phyloP scores from a whole-genome alignment of 2,113 vertebrate genomes.

The Delphinus delphis region DNA sequence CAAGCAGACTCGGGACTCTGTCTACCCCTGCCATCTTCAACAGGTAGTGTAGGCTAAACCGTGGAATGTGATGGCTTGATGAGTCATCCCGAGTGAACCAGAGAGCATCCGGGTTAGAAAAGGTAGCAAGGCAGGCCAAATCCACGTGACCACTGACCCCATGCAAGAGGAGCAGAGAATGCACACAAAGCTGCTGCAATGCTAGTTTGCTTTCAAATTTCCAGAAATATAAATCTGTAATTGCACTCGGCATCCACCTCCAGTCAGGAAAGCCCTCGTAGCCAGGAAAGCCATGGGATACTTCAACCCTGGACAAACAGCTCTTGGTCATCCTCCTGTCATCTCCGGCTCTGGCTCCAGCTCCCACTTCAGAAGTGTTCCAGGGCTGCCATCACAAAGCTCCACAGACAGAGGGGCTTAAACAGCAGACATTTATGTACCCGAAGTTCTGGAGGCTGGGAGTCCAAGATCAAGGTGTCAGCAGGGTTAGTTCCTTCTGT shows the following conservation, averaged over 20 bases:
- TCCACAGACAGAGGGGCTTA: background rate
- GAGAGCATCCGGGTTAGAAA: background rate
- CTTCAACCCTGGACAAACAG: background rate
- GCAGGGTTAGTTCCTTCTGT: background rate
- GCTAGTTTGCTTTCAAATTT: background rate
- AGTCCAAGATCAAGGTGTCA: background rate
- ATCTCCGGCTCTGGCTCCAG: too few species aligned
- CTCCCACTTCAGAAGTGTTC: background rate
- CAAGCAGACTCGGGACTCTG: background rate
- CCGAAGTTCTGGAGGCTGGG: too few species aligned
- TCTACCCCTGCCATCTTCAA: background rate
- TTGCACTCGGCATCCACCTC: background rate
- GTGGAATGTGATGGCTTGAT: background rate
- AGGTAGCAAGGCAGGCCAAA: background rate
- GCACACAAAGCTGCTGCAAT: background rate
- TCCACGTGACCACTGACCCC: background rate
- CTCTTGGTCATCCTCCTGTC: background rate
- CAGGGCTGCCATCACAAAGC: background rate
- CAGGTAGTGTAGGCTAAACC: background rate
- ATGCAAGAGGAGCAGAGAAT: background rate
- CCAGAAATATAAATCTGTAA: background rate
- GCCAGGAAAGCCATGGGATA: background rate
- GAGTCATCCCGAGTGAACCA: background rate
- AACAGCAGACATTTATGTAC: background rate
- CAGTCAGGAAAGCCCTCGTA: background rate